These are phyloP conservation scores for Caiman crocodilus DNA, from an alignment of 2,797 vertebrate genomes.

Conservation along the genomic window DNA sequence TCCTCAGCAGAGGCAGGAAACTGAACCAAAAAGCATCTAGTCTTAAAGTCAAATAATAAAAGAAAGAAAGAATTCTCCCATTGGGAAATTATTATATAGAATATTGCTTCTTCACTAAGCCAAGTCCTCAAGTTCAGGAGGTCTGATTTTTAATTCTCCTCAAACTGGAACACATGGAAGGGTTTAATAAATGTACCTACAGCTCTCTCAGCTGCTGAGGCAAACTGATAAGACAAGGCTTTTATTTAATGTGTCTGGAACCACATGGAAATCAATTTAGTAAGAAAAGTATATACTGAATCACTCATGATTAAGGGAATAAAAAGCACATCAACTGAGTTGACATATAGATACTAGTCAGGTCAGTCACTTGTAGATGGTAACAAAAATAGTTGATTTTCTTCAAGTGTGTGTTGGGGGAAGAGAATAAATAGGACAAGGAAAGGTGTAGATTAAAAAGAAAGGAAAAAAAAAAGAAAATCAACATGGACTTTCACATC, in stretches of 20 bases:
- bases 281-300: slow-evolving; percentile 27
- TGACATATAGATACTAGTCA: slow-evolving; percentile 25
- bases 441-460: too few species aligned
- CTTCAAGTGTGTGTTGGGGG: background rate
- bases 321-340: slow-evolving; percentile 57
- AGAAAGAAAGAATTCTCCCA: background rate
- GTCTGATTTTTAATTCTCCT: background rate
- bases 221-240: slow-evolving; percentile 45
- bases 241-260: slow-evolving; percentile 58
- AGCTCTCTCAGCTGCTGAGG: slow-evolving; percentile 36
- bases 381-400: too few species aligned
- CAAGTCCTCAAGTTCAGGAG: background rate
- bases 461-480: too few species aligned
- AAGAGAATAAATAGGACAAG: background rate
- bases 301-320: slow-evolving; percentile 56
- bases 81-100: background rate
- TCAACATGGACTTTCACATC: background rate
- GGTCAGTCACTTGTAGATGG: background rate
- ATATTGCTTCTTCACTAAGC: background rate
- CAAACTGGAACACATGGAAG: background rate
- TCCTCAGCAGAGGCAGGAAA: background rate
- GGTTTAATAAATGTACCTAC: background rate
- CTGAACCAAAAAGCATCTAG: background rate
- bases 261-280: background rate
- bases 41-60: background rate